Conservation (phyloP, 2,797 vertebrate genomes). For the Clarias fuscus region DNA sequence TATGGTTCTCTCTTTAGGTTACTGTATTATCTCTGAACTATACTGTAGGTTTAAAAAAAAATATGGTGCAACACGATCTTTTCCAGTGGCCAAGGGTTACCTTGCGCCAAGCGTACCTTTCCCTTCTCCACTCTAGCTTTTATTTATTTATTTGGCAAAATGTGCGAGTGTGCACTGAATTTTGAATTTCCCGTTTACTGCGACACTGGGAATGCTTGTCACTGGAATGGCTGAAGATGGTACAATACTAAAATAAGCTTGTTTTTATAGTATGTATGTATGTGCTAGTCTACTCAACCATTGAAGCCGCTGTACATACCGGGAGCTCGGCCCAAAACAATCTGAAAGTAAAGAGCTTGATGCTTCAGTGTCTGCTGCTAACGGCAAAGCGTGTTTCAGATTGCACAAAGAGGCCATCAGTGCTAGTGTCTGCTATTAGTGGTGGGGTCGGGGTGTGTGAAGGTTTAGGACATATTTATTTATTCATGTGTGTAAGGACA, state of each 20-base stretch:
- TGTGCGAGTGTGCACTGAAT: not conserved
- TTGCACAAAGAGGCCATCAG: slow-evolving; percentile 62
- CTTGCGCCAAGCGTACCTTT: not conserved
- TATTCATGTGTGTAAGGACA: slow-evolving; percentile 47
- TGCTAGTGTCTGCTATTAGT: slow-evolving; percentile 63
- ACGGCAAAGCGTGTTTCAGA: slow-evolving; percentile 63
- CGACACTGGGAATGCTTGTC: slow-evolving; percentile 43
- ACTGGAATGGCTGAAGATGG: slow-evolving; percentile 51
- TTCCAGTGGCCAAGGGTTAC: slow-evolving; percentile 20
- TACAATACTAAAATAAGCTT: slow-evolving; percentile 61
- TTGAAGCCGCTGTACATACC: slow-evolving; percentile 70
- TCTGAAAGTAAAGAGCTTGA: slow-evolving; percentile 47
- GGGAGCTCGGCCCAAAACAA: slow-evolving; percentile 55
- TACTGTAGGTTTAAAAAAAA: slow-evolving; percentile 49
- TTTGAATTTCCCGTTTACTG: not conserved
- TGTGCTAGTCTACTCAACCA: slow-evolving; percentile 57
- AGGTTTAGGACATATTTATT: slow-evolving; percentile 55
- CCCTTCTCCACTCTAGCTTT: not conserved
- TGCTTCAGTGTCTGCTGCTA: slow-evolving; percentile 59
- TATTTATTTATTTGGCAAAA: not conserved
- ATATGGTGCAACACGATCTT: slow-evolving; percentile 62
- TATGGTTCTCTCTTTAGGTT: not conserved
- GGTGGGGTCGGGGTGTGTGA: slow-evolving; percentile 30
- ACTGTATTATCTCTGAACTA: slow-evolving; percentile 4
- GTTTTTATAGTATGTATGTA: slow-evolving; percentile 60